Percentiles rank a stretch among this genome's conserved stretches.
phyloP scores from a whole-genome alignment of 2,113 vertebrate species.

The Hiodon alosoides region DNA sequence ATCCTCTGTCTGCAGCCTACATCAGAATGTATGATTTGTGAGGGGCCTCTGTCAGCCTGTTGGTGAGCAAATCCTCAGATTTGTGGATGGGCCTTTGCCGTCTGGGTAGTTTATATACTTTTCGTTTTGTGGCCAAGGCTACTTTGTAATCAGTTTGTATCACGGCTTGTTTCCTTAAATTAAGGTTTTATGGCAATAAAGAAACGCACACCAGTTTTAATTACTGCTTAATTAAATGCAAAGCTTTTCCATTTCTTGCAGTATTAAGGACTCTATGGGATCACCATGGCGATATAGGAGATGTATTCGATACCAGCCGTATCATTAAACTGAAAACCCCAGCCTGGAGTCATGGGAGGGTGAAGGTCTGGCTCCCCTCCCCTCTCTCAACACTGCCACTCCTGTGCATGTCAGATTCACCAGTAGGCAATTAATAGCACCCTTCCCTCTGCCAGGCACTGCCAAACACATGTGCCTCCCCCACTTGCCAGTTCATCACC shows the following conservation, averaged over 20 bases:
- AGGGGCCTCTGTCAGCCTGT: background rate
- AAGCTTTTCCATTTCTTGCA: background rate
- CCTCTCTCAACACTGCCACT: conserved; percentile 8
- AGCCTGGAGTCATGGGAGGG: conserved; percentile 48
- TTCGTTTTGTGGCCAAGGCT: too few species aligned
- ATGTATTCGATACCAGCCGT: conserved; percentile 30
- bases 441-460: conserved; percentile 17
- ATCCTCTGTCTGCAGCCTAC: background rate
- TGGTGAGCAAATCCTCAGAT: too few species aligned
- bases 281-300: conserved; percentile 40
- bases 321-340: conserved; percentile 39
- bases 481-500: conserved; percentile 23
- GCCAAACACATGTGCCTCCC: conserved; percentile 31
- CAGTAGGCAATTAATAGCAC: conserved; percentile 48
- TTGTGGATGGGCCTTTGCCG: too few species aligned
- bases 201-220: too few species aligned
- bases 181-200: too few species aligned
- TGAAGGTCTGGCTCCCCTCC: conserved; percentile 31
- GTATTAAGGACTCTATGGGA: conserved; percentile 59
- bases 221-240: background rate
- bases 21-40: background rate
- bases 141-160: too few species aligned
- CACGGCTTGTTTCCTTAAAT: too few species aligned
- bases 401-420: conserved; percentile 36
- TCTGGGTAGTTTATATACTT: too few species aligned